Evolutionary conservation across 2,113 vertebrate genomes (phyloP).

Genomic region (Stictonetta naevosa): DNA sequence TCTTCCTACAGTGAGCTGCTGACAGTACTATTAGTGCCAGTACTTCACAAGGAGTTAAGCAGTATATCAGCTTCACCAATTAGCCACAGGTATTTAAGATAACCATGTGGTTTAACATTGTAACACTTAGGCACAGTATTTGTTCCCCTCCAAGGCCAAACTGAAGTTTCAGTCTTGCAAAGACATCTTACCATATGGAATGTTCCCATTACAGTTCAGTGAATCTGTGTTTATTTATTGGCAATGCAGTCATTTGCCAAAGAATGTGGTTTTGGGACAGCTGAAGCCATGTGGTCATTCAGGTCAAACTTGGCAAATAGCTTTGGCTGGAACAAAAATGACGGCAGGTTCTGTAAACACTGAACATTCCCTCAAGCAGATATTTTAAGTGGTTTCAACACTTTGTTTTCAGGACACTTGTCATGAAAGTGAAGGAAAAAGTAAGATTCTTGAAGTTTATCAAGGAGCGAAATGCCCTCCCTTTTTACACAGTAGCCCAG

Average conservation of each 20-base stretch:
- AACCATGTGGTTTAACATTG: not conserved
- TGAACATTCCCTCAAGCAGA: not conserved
- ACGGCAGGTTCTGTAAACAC: not conserved
- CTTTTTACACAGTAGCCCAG: not conserved
- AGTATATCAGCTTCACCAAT: not conserved
- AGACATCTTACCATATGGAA: not conserved
- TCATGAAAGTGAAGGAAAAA: not conserved
- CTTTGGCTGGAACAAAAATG: not conserved
- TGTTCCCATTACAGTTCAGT: not conserved
- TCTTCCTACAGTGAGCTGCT: not conserved
- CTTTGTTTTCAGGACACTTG: not conserved
- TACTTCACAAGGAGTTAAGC: not conserved
- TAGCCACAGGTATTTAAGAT: not conserved
- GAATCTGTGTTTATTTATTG: not conserved
- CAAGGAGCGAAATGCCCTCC: not conserved
- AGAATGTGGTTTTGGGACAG: not conserved
- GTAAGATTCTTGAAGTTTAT: not conserved
- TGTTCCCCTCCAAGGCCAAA: not conserved
- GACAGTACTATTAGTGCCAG: not conserved
- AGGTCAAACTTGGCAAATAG: not conserved
- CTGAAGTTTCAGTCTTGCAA: not conserved
- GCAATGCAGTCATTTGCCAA: not conserved
- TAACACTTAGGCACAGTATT: not conserved
- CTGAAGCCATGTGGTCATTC: constrained; percentile 6
- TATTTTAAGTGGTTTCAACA: not conserved